phyloP scores from a whole-genome alignment of 2,888 invertebrate species.

The Teleiodes luculella region DNA sequence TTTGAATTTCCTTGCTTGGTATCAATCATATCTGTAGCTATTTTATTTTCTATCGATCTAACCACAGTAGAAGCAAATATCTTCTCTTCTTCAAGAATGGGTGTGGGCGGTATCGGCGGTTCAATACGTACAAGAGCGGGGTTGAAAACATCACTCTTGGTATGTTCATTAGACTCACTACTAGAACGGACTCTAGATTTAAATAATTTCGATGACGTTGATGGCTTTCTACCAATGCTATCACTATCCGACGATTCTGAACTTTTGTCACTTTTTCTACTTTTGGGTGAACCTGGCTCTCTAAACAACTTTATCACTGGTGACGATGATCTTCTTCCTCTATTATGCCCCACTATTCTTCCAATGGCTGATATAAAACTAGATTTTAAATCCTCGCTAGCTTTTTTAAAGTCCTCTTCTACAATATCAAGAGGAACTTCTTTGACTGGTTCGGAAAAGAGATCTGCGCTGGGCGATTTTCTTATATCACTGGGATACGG shows the following conservation, averaged over 20 bases:
- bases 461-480: conserved; percentile 26
- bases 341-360: conserved; percentile 50
- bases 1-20: not conserved
- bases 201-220: not conserved
- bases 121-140: not conserved
- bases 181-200: conserved; percentile 17
- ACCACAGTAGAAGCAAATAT: not conserved
- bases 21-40: not conserved
- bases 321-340: conserved; percentile 29
- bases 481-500: conserved; percentile 52
- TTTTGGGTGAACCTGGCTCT: conserved; percentile 2
- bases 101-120: not conserved
- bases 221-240: not conserved
- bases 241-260: conserved; percentile 14
- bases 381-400: conserved; percentile 55
- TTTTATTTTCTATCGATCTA: not conserved
- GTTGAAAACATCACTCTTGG: not conserved
- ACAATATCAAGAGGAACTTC: conserved; percentile 36
- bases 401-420: conserved; percentile 56
- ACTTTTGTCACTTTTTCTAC: conserved; percentile 14
- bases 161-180: not conserved
- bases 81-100: not conserved
- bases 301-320: conserved; percentile 9
- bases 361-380: conserved; percentile 64
- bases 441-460: conserved; percentile 27